These are phyloP conservation scores for Synchiropus splendidus DNA, from an alignment of 2,113 vertebrate genomes.

Conservation along the genomic window DNA sequence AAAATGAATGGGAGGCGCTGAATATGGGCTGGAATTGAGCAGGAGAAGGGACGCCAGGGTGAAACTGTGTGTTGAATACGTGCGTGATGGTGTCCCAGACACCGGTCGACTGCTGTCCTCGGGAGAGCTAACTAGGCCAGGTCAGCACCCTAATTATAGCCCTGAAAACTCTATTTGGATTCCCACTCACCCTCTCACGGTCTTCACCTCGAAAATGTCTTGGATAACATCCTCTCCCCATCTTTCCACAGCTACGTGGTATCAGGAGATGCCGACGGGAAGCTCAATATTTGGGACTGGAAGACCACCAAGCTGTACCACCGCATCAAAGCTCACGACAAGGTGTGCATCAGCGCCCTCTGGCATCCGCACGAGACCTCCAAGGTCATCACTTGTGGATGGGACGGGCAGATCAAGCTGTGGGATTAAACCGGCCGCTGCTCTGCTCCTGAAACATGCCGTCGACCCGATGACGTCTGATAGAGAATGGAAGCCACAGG, in stretches of 20 bases:
- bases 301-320: conserved; percentile 99
- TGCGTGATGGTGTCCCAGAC: too few relatives aligned
- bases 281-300: conserved; percentile 98
- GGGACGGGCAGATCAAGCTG: conserved; percentile 96
- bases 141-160: conserved; percentile 22
- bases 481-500: conserved; percentile 28
- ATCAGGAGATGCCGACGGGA: conserved; percentile 98
- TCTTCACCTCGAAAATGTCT: too few relatives aligned
- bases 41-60: too few relatives aligned
- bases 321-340: conserved; percentile 94
- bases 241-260: conserved; percentile 82
- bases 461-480: neutral
- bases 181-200: too few relatives aligned
- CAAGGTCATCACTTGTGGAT: conserved; percentile 96
- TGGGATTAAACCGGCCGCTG: conserved; percentile 75
- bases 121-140: conserved; percentile 6
- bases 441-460: neutral
- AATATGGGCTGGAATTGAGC: too few relatives aligned
- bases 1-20: too few relatives aligned
- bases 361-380: conserved; percentile 98
- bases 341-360: conserved; percentile 94
- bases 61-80: too few relatives aligned
- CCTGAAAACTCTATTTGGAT: too few relatives aligned
- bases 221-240: conserved; percentile 7
- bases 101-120: too few relatives aligned